Percentiles rank a stretch among this genome's conserved stretches.
phyloP scores from a whole-genome alignment of 2,797 vertebrate species.

The Aselliscus stoliczkanus region DNA sequence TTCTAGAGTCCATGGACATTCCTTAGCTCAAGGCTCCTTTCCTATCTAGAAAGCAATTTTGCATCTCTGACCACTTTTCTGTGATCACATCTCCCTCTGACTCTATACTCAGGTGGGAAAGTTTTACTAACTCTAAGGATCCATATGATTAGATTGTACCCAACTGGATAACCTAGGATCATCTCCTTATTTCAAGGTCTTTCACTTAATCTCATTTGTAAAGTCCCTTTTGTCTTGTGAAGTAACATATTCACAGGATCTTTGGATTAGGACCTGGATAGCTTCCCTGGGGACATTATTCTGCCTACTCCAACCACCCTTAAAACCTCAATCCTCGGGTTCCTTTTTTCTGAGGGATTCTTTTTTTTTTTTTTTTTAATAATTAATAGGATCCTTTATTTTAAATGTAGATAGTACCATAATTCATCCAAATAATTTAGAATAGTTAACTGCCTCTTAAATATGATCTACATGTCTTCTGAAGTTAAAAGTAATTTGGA shows the following conservation, averaged over 20 bases:
- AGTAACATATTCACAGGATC: background rate
- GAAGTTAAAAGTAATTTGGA: slow-evolving; percentile 31
- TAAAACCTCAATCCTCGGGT: background rate
- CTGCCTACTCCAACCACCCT: background rate
- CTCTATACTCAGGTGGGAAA: background rate
- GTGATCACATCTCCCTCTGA: no score
- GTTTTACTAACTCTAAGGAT: background rate
- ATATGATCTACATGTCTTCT: slow-evolving; percentile 36
- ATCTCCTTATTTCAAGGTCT: background rate
- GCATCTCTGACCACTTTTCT: no score
- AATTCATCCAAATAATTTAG: slow-evolving; percentile 80
- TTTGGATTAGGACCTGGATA: background rate
- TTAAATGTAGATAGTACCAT: slow-evolving; percentile 67
- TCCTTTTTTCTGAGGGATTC: background rate
- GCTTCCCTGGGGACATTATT: background rate
- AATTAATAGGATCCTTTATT: slow-evolving; percentile 78
- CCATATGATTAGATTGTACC: background rate
- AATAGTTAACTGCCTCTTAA: slow-evolving; percentile 72
- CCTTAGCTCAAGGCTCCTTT: background rate
- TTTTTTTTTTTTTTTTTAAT: no score
- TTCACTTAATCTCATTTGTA: no score
- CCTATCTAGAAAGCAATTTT: no score
- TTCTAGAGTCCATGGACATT: background rate
- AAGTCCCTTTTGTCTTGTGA: background rate
- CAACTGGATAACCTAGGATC: background rate